Percentiles rank a stretch among this genome's conserved stretches.
phyloP scores from a whole-genome alignment of 2,797 vertebrate species.

The Naso thynnoides region DNA sequence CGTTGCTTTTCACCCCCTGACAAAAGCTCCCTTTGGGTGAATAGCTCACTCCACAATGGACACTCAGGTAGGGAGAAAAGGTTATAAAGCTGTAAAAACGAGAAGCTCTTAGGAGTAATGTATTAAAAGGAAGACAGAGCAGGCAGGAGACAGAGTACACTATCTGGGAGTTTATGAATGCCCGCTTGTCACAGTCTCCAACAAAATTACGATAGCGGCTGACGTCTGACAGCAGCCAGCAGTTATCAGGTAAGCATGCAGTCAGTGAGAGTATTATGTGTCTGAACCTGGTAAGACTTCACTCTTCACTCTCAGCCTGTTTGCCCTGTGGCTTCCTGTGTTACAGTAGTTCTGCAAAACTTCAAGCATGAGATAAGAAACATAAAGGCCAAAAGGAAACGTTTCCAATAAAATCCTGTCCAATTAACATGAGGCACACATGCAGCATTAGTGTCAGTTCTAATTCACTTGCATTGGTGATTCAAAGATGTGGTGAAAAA shows the following conservation, averaged over 20 bases:
- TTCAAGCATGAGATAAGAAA: neutral
- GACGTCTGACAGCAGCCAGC: neutral
- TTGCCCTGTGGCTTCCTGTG: neutral
- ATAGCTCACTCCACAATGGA: neutral
- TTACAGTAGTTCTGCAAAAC: neutral
- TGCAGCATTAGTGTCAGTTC: neutral
- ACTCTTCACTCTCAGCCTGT: neutral
- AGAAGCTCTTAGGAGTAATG: neutral
- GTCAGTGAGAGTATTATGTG: neutral
- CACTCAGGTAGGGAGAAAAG: neutral
- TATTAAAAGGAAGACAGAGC: neutral
- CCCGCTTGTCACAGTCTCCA: neutral
- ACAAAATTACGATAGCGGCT: neutral
- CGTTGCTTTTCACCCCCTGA: neutral
- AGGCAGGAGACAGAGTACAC: neutral
- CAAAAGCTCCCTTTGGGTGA: neutral
- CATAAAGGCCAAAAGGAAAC: neutral
- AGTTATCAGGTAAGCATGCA: neutral
- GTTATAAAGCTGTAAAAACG: neutral
- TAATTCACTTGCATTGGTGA: neutral
- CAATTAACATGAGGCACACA: neutral
- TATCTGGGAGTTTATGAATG: neutral
- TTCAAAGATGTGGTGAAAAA: too few relatives aligned
- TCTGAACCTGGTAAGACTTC: neutral
- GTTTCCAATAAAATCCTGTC: neutral